phyloP scores from a whole-genome alignment of 2,113 vertebrate genomes.

The Hippocampus barbouri region DNA sequence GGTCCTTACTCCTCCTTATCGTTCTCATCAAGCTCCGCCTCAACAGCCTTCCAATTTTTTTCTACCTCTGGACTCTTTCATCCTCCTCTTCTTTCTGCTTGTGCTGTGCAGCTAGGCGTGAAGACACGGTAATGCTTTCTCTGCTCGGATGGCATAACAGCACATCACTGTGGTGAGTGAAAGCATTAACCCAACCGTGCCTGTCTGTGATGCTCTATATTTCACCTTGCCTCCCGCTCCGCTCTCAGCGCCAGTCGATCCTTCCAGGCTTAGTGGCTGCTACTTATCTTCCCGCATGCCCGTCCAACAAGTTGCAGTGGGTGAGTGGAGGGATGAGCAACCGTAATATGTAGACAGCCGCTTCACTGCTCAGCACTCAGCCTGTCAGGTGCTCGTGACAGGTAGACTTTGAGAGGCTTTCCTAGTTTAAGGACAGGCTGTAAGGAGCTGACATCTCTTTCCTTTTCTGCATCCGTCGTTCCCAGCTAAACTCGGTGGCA shows the following conservation, averaged over 20 bases:
- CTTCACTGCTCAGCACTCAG: slow-evolving; percentile 41
- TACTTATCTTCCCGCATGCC: slow-evolving; percentile 41
- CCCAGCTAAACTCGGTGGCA: slow-evolving; percentile 78
- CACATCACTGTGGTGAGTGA: slow-evolving; percentile 68
- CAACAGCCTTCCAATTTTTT: slow-evolving; percentile 30
- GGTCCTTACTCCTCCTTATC: slow-evolving; percentile 12
- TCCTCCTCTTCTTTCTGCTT: slow-evolving; percentile 42
- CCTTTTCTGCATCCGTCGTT: slow-evolving; percentile 45
- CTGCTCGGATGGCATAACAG: slow-evolving; percentile 70
- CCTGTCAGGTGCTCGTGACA: slow-evolving; percentile 36
- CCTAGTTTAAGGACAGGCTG: slow-evolving; percentile 11
- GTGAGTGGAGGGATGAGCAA: slow-evolving; percentile 49
- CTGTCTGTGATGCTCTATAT: slow-evolving; percentile 39
- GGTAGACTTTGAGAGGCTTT: slow-evolving; percentile 43
- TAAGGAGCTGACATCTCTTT: slow-evolving; percentile 12
- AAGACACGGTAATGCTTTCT: slow-evolving; percentile 74
- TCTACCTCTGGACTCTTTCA: slow-evolving; percentile 33
- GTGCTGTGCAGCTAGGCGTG: slow-evolving; percentile 66
- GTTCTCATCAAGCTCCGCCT: slow-evolving; percentile 34
- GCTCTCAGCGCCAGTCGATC: slow-evolving; percentile 52
- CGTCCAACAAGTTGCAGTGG: slow-evolving; percentile 64
- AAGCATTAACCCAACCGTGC: slow-evolving; percentile 66
- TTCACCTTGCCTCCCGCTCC: slow-evolving; percentile 25
- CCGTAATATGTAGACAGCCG: slow-evolving; percentile 41
- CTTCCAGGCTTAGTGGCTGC: slow-evolving; percentile 43